phyloP scores from a whole-genome alignment of 2,113 vertebrate genomes.

The Cynocephalus volans region DNA sequence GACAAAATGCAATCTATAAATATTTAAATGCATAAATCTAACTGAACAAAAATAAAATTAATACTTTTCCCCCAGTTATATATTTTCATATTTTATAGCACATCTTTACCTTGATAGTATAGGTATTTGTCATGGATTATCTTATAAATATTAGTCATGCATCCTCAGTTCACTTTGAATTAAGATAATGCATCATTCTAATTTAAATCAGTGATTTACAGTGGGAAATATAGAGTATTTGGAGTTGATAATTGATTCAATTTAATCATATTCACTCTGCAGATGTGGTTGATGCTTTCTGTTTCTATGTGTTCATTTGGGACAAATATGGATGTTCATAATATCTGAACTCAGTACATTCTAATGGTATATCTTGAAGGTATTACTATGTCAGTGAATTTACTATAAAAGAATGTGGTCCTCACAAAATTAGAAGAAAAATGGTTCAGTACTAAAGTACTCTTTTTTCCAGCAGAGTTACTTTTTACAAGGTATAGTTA shows the following conservation, averaged over 20 bases:
- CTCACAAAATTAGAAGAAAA: conserved; percentile 40
- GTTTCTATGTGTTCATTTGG: conserved; percentile 15
- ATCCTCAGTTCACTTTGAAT: conserved; percentile 47
- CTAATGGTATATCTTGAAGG: not conserved
- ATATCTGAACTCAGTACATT: conserved; percentile 46
- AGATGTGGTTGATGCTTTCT: not conserved
- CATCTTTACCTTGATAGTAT: not conserved
- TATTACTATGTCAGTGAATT: not conserved
- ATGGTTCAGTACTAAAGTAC: not conserved
- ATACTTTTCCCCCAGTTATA: not conserved
- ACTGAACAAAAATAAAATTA: not conserved
- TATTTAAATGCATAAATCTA: conserved; percentile 50
- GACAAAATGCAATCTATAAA: not conserved
- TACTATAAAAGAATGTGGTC: not conserved
- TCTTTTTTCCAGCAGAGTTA: not conserved
- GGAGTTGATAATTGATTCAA: conserved; percentile 51
- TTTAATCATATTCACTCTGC: conserved; percentile 48
- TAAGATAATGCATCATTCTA: conserved; percentile 65
- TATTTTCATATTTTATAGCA: not conserved
- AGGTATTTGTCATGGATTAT: not conserved
- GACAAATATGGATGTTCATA: not conserved
- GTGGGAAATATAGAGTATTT: not conserved
- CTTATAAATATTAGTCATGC: not conserved
- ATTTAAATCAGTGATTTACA: conserved; percentile 38
- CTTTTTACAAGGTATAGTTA: not conserved